phyloP scores from a whole-genome alignment of 2,797 vertebrate species.

The Gymnothorax javanicus region DNA sequence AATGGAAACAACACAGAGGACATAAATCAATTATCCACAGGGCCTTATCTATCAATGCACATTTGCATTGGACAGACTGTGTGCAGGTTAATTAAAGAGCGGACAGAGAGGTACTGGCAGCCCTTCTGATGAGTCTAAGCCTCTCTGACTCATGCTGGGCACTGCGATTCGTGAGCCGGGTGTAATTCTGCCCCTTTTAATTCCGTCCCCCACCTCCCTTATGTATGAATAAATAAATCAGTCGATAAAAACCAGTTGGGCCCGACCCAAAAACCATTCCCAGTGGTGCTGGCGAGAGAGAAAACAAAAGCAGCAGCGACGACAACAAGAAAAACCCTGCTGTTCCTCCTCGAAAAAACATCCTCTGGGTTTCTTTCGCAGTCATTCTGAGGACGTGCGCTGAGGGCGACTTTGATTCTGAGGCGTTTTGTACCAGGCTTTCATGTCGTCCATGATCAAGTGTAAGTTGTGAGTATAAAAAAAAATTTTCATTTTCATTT shows the following conservation, averaged over 20 bases:
- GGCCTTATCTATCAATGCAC: conserved; percentile 79
- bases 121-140: conserved; percentile 73
- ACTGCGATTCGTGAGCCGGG: conserved; percentile 65
- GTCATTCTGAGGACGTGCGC: neutral
- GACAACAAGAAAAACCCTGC: conserved; percentile 55
- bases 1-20: conserved; percentile 70
- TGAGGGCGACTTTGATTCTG: conserved; percentile 3
- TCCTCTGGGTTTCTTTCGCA: neutral
- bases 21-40: conserved; percentile 78
- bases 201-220: conserved; percentile 53
- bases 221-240: conserved; percentile 73
- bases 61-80: conserved; percentile 73
- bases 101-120: conserved; percentile 71
- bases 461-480: neutral
- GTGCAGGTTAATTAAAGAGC: conserved; percentile 81
- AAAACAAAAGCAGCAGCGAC: neutral
- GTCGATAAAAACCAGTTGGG: conserved; percentile 59
- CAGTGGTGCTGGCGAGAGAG: conserved; percentile 61
- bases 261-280: conserved; percentile 68
- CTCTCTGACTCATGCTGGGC: conserved; percentile 71
- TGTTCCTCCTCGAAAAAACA: conserved; percentile 63
- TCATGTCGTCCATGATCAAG: neutral
- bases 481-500: neutral
- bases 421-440: neutral
- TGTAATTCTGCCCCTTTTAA: conserved; percentile 66